phyloP scores from a whole-genome alignment of 2,888 invertebrate genomes.

The Imbricaverruca yamaguchii region DNA sequence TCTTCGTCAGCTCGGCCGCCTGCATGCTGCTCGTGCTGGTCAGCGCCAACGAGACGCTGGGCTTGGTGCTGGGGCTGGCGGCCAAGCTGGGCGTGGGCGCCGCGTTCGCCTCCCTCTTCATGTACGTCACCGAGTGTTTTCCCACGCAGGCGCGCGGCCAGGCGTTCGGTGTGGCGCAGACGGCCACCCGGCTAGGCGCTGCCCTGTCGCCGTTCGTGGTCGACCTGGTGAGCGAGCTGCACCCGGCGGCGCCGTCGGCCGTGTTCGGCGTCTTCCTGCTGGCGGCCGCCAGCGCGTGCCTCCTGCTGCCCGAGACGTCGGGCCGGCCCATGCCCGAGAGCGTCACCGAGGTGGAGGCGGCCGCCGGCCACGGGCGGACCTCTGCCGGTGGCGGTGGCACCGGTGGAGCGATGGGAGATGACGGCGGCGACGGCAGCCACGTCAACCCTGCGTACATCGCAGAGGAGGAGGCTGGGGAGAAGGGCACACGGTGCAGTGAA shows the following conservation, averaged over 20 bases:
- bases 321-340: neutral
- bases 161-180: constrained; percentile 30
- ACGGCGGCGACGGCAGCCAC: too few relatives aligned
- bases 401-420: too few relatives aligned
- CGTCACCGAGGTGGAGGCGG: neutral
- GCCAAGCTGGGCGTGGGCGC: constrained; percentile 43
- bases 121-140: constrained; percentile 38
- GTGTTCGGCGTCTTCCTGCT: neutral
- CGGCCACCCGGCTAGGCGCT: constrained; percentile 44
- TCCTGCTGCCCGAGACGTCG: neutral
- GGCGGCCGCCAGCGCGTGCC: neutral
- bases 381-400: too few relatives aligned
- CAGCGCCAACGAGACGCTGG: constrained; percentile 33
- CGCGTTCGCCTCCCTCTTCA: constrained; percentile 45
- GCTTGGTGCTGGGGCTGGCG: constrained; percentile 37
- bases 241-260: neutral
- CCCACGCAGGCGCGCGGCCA: constrained; percentile 43
- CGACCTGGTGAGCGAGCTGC: constrained; percentile 29
- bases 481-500: too few relatives aligned
- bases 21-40: constrained; percentile 42
- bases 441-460: too few relatives aligned
- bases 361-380: too few relatives aligned
- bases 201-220: constrained; percentile 44
- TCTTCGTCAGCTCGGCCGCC: constrained; percentile 42
- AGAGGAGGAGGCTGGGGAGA: too few relatives aligned